Percentiles rank a stretch among this genome's conserved stretches.
Evolutionary conservation across 1,140 invertebrate genomes (phyloP).

Genomic region (Drosophila pruinosa): DNA sequence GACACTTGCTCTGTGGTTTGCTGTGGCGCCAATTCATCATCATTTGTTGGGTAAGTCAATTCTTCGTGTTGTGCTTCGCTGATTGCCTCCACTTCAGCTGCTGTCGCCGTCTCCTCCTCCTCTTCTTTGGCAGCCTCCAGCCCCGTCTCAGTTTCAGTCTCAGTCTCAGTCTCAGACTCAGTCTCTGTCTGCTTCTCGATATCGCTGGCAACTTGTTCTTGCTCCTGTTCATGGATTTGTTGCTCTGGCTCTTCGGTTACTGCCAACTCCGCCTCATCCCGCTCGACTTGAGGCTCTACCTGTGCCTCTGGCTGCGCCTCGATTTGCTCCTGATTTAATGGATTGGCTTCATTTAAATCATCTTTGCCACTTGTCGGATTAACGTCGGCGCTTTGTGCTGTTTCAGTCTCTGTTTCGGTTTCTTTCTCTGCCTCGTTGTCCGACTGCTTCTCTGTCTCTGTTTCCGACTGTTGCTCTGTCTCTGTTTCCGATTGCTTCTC

Average conservation of each 20-base stretch:
- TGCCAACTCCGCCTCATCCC: constrained; percentile 16
- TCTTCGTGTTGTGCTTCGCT: constrained; percentile 71
- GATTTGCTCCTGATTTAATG: constrained; percentile 67
- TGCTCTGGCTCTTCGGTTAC: constrained; percentile 34
- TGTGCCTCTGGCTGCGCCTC: constrained; percentile 13
- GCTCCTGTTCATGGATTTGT: constrained; percentile 30
- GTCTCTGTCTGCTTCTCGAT: background rate
- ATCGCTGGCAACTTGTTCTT: constrained; percentile 8
- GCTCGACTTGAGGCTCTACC: constrained; percentile 16
- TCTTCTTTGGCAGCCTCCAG: constrained; percentile 14
- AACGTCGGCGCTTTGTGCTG: constrained; percentile 70
- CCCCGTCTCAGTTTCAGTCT: constrained; percentile 3
- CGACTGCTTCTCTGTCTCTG: background rate
- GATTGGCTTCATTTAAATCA: constrained; percentile 81
- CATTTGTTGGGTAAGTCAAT: constrained; percentile 80
- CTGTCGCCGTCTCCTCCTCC: constrained; percentile 12
- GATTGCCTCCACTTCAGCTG: constrained; percentile 52
- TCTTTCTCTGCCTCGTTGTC: background rate
- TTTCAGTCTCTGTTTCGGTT: constrained; percentile 33
- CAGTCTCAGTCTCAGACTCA: background rate
- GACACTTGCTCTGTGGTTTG: constrained; percentile 47
- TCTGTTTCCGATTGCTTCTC: constrained; percentile 27
- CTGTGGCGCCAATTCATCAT: constrained; percentile 78
- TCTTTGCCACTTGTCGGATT: constrained; percentile 75
- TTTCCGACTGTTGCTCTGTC: background rate